Base-by-base conservation (phyloP, 2,888 invertebrate species). In the Trichogramma dendrolimi region DNA sequence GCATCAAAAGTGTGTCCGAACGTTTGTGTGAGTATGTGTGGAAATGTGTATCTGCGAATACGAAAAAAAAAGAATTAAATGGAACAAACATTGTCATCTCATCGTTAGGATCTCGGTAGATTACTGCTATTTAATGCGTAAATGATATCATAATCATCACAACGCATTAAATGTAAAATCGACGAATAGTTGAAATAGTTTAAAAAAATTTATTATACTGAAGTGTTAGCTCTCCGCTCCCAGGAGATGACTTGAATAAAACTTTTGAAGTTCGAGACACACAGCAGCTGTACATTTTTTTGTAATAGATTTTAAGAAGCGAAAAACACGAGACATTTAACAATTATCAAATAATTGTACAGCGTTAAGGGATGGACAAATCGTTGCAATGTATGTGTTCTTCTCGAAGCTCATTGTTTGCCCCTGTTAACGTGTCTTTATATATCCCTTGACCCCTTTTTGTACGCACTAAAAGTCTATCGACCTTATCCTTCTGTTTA, bases 321-420 rank as follows among this genome's bases (percentile, higher is more conserved):
- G 14, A 47, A 72, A 73, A 74, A 69, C 68, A 71, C 72, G 69
- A 70, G 74, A 69, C 70, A 72, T 74, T 73, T 74, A 72, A 75
- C 73, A 72, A 72, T 75, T 72, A 57, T 38, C 58, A 52, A 44
- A 51, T 43, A 39, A 57, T 71, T 70, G 70, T 71, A 71, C 71
- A 60, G 61, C 67, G 53, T 67, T 67, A 70, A 69, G 71, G 72
- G 72, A 73, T 75, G 69, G 72, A 67, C 73, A 71, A 70, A 75
- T 73, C 69, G 68, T 60, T 55, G 52, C 60, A 58, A 10, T 40
- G 27, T 27, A 27, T 27, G 27, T 27, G 0, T 27, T 48, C 55
- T 60, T 64, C 64, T 65, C 60, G 48, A 52, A 58, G 58, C 52
- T 52, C 55, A 52, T 53, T 44, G 27, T 46, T 5, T 56, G n/a